Evolutionary conservation across 2,888 invertebrate genomes (phyloP).

Genomic region (Ornithoptera alexandrae): DNA sequence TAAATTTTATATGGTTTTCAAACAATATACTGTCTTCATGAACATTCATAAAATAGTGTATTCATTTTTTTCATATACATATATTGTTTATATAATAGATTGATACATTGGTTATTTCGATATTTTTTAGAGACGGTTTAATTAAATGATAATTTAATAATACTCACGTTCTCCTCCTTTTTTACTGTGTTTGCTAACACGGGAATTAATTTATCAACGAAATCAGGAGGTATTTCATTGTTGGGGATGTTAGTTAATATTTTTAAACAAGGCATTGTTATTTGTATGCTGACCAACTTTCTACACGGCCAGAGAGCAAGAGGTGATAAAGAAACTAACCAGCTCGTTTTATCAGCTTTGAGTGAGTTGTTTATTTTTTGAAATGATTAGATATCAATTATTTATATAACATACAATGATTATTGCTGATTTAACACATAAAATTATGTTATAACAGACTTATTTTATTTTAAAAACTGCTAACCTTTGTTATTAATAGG

Average conservation of each 20-base stretch:
- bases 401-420: not conserved
- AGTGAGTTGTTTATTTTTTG: conserved; percentile 1
- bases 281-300: conserved; percentile 2
- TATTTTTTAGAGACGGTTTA: no score
- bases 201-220: conserved; percentile 53
- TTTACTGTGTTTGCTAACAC: conserved; percentile 44
- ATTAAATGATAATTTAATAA: not conserved
- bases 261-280: conserved; percentile 58
- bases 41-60: no score
- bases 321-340: conserved; percentile 13
- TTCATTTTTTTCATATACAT: no score
- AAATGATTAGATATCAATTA: conserved; percentile 11
- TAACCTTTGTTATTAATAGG: no score
- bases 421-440: no score
- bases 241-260: conserved; percentile 57
- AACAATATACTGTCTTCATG: no score
- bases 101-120: no score
- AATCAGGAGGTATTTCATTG: conserved; percentile 52
- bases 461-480: no score
- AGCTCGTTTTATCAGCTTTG: conserved; percentile 10
- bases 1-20: no score
- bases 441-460: no score
- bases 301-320: not conserved
- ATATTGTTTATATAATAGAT: no score
- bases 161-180: conserved; percentile 48